These are phyloP conservation scores for Sorex fumeus DNA, from an alignment of 2,113 vertebrate species.

Conservation along the genomic window DNA sequence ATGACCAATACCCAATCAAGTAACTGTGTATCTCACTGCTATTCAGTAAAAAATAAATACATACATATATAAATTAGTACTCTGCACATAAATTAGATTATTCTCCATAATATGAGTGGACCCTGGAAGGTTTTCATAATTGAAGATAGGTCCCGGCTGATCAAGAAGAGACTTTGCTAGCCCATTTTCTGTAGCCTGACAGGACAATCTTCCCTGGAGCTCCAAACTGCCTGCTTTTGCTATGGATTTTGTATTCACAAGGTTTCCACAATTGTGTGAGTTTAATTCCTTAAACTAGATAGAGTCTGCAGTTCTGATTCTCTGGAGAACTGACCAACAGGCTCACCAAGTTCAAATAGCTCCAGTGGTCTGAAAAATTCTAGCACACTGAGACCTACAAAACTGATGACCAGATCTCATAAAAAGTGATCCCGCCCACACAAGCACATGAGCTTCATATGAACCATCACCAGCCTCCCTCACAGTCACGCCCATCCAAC, in stretches of 20 bases:
- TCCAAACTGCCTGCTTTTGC: neutral
- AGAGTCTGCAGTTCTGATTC: neutral
- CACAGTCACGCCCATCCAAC: neutral
- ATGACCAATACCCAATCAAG: too few species aligned
- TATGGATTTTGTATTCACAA: constrained; percentile 13
- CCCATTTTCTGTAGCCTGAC: neutral
- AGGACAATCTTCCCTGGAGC: neutral
- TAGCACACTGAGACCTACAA: neutral
- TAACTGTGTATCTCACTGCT: too few species aligned
- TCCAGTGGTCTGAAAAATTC: constrained; percentile 3
- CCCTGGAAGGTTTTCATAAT: neutral
- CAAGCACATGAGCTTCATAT: neutral
- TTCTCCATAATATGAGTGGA: neutral
- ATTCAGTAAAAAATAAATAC: too few species aligned
- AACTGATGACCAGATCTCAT: constrained; percentile 14
- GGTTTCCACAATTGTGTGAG: neutral
- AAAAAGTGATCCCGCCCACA: neutral
- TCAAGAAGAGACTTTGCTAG: constrained; percentile 39
- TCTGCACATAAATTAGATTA: neutral
- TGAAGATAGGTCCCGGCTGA: neutral
- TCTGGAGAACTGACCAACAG: neutral
- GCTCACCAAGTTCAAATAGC: neutral
- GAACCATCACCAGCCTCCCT: neutral
- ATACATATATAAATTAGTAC: too few species aligned
- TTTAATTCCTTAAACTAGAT: constrained; percentile 1